Base-by-base conservation (phyloP, 35 echinoderm and acorn worm species). In the Lytechinus variegatus region DNA sequence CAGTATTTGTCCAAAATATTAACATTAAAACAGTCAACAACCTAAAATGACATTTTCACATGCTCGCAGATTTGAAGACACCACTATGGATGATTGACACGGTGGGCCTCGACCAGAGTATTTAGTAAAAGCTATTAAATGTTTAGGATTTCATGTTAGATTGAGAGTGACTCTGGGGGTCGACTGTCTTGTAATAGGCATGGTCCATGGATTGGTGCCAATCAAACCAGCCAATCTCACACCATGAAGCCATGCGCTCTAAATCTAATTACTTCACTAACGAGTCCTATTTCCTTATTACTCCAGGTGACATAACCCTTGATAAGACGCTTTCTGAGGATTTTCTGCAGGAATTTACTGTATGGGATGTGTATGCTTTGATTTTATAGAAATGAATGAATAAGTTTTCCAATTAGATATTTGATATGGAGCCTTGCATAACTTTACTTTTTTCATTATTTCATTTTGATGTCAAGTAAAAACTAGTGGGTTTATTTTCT, bases 221-320 rank as follows among this genome's bases (percentile, higher is more conserved):
- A 24, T 16, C 66, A 79, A 24, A 24, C 66, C 0, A 79, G 66
- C 66, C 21, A n/a, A 16, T 79, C n/a, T 79, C 16, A n/a, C 66
- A 90, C 28, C 52, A 54, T 90, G 52, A 89, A 89, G 13, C 56
- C 6, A 9, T 54, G 87, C 19, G 9, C 88, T 79, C 88, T 12
- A 90, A 90, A 90, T 90, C 88, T 90, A 90, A 90, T 90, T 90
- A 90, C 88, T 44, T 44, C 88, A 44, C 29, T 90, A 90, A 90
- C 52, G 88, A 90, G 29, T 44, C 88, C 16, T 52, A 90, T 90
- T 90, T 90, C 88, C 88, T 90, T 33, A 54, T 90, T 90, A 10
- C 52, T 54, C 28, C 29, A 90, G 24, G 88, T 90, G 88, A 90
- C 88, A 44, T 90, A 52, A 52, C 88, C 88, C 88, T 12, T 10